Evolutionary conservation across 2,113 vertebrate species (phyloP).

Genomic region (Protobothrops mucrosquamatus): DNA sequence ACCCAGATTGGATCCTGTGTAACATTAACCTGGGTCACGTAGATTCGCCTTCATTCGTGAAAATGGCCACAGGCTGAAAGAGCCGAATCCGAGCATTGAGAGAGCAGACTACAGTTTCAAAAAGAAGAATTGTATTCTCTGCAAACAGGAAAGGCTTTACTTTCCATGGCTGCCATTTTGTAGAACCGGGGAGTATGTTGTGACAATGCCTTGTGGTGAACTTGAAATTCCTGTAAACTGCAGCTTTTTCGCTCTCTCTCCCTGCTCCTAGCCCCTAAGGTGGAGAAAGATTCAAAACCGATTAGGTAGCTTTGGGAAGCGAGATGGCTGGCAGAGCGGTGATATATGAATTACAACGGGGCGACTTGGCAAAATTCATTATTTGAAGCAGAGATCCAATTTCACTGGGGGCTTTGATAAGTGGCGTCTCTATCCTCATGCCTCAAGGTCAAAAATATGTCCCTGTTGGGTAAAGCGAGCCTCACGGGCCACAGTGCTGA

Average conservation of each 20-base stretch:
- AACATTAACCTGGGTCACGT: background rate
- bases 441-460: constrained; percentile 13
- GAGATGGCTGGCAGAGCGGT: background rate
- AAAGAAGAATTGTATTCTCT: too few species aligned
- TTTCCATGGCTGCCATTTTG: background rate
- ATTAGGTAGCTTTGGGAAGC: background rate
- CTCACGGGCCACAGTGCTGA: background rate
- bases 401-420: constrained; percentile 19
- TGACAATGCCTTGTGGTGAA: background rate
- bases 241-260: background rate
- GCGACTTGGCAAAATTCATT: constrained; percentile 29
- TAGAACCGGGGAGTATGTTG: background rate
- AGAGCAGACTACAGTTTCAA: background rate
- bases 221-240: background rate
- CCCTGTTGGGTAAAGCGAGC: background rate
- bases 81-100: background rate
- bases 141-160: background rate
- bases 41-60: background rate
- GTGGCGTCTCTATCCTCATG: background rate
- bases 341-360: constrained; percentile 7
- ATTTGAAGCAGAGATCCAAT: constrained; percentile 20
- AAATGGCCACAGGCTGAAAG: background rate
- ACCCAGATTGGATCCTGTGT: background rate
- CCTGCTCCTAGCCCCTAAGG: background rate
- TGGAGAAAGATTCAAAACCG: background rate